These are phyloP conservation scores for Aplocera efformata DNA, from an alignment of 2,888 invertebrate species.

Conservation along the genomic window DNA sequence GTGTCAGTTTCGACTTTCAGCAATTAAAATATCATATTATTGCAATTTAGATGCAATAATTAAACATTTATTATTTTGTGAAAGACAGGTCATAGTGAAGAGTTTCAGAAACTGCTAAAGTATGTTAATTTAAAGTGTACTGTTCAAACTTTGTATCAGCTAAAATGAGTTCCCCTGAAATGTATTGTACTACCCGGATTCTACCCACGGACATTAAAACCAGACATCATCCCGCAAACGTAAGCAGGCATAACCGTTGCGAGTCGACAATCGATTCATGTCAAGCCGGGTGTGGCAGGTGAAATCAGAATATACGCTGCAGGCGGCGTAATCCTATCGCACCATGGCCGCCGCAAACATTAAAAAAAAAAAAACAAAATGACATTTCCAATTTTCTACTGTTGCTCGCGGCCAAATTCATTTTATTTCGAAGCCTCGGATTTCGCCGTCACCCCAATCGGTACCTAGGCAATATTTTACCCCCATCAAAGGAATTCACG, in stretches of 20 bases:
- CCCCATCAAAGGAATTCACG: constrained; percentile 69
- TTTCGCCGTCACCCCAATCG: constrained; percentile 59
- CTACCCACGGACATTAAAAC: constrained; percentile 3
- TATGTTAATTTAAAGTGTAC: too few relatives aligned
- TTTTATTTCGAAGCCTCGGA: constrained; percentile 74
- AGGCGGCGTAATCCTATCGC: constrained; percentile 65
- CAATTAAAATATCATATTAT: too few relatives aligned
- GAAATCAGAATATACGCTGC: constrained; percentile 47
- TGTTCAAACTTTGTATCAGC: too few relatives aligned
- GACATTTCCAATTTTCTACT: constrained; percentile 82
- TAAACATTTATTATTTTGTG: too few relatives aligned
- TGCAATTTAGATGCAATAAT: too few relatives aligned
- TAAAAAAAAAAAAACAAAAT: constrained; percentile 81
- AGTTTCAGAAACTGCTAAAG: too few relatives aligned
- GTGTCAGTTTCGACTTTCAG: too few relatives aligned
- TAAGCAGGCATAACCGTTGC: constrained; percentile 48
- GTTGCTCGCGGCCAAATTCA: constrained; percentile 73
- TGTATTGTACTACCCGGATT: too few relatives aligned
- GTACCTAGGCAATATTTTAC: constrained; percentile 69
- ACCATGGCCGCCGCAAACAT: constrained; percentile 69
- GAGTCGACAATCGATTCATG: constrained; percentile 57
- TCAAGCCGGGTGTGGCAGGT: constrained; percentile 56
- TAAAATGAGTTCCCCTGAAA: too few relatives aligned
- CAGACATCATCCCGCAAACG: constrained; percentile 6
- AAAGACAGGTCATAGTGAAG: too few relatives aligned